Evolutionary conservation across 2,888 invertebrate species (phyloP), one percentile per base, ranked within the genome.

Genomic region (Drosophila flavopinicola): DNA sequence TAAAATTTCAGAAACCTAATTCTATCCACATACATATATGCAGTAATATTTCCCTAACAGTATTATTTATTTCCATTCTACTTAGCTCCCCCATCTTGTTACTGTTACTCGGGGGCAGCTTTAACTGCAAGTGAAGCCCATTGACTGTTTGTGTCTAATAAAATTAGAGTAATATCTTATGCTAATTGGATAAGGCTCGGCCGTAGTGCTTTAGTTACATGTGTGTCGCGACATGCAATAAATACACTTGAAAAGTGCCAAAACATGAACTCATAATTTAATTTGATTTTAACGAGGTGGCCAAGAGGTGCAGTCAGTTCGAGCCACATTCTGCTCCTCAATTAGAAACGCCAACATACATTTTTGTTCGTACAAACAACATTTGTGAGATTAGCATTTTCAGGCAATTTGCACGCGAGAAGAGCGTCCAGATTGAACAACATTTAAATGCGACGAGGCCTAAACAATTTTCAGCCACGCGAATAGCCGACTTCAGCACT

Each of bases 241-340:
- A 54, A 60, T 56, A 54, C 59, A 63, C 59, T 48, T 64, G 45
- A 45, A 48, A 79, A 75, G 69, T 75, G 84, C 80, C 84, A 68
- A 83, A 82, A 85, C 82, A 82, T 77, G 79, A 79, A 77, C 67
- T 82, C 76, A 85, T 82, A 78, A 78, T 71, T 64, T 77, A 75
- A 79, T 79, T 78, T 60, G 61, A 54, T 78, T 76, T 70, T 68
- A 76, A 74, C 74, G 54, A 27, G 17, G 32, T 47, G 42, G 20
- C 41, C 30, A 17, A 39, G 15, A 23, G 41, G 39, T 35, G 53
- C 42, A 39, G 35, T 23, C 44, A 38, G n/a, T n/a, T n/a, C n/a
- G 33, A 15, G 33, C 30, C 39, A 30, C 45, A 64, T 33, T 59
- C 11, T 51, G 51, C 35, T 56, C 60, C 71, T 57, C 76, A 71